Conservation (phyloP, 2,888 invertebrate genomes). For the Argynnis bischoffii region DNA sequence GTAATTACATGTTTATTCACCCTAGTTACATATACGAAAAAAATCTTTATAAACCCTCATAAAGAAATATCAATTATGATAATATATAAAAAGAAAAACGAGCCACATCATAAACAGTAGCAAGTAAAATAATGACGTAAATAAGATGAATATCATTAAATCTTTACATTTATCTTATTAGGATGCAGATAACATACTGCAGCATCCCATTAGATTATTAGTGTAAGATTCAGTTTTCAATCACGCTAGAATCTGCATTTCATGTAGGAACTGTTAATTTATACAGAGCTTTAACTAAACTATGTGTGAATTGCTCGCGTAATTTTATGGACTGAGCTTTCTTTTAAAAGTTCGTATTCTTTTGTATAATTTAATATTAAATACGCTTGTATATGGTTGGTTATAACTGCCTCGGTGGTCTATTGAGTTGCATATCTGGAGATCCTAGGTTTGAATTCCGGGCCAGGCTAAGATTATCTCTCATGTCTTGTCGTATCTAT, state of each 20-base stretch:
- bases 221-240: constrained; percentile 11
- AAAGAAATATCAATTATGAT: no score
- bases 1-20: no score
- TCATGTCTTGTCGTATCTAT: no score
- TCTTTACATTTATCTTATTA: background rate
- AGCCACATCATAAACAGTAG: background rate
- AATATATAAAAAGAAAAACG: no score
- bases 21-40: no score
- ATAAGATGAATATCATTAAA: constrained; percentile 4
- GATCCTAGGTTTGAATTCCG: no score
- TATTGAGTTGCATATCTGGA: no score
- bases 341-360: background rate
- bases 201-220: constrained; percentile 27
- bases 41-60: no score
- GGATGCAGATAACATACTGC: constrained; percentile 14
- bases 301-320: background rate
- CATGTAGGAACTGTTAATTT: constrained; percentile 18
- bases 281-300: constrained; percentile 1
- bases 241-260: constrained; percentile 13
- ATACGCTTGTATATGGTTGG: no score
- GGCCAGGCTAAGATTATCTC: no score
- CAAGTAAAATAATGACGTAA: constrained; percentile 1
- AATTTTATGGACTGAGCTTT: background rate
- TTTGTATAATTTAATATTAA: background rate
- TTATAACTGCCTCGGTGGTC: no score